phyloP scores from a whole-genome alignment of 2,888 invertebrate species.

The Acronicta alni region DNA sequence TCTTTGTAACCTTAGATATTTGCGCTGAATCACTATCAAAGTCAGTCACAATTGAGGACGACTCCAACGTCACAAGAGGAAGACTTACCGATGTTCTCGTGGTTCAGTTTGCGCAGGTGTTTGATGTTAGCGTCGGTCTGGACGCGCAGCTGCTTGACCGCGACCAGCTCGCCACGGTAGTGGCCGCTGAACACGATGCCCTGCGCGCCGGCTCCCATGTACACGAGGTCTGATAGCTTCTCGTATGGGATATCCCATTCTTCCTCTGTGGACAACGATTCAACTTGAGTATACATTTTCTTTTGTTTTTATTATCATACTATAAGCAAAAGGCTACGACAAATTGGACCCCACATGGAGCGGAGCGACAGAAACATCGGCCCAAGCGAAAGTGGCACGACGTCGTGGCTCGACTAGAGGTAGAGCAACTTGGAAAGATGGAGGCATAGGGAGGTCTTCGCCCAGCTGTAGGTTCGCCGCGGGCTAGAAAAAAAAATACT shows the following conservation, averaged over 20 bases:
- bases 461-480: no score
- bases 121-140: slow-evolving; percentile 97
- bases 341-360: no score
- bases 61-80: neutral
- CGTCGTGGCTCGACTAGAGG: no score
- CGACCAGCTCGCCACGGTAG: slow-evolving; percentile 95
- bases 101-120: slow-evolving; percentile 96
- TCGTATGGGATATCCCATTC: slow-evolving; percentile 99
- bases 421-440: no score
- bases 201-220: slow-evolving; percentile 98
- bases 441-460: no score
- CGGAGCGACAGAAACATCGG: no score
- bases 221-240: slow-evolving; percentile 95
- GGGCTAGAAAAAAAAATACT: no score
- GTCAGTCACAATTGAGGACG: neutral
- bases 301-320: no score
- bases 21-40: neutral
- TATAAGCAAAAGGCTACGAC: no score
- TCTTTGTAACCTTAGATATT: no score
- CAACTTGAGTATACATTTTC: neutral
- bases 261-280: slow-evolving; percentile 83
- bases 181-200: slow-evolving; percentile 98
- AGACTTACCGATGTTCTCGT: slow-evolving; percentile 95
- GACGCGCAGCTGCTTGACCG: slow-evolving; percentile 98
- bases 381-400: no score